Conservation (phyloP, 2,888 invertebrate genomes). For the Ichneumon xanthorius region DNA sequence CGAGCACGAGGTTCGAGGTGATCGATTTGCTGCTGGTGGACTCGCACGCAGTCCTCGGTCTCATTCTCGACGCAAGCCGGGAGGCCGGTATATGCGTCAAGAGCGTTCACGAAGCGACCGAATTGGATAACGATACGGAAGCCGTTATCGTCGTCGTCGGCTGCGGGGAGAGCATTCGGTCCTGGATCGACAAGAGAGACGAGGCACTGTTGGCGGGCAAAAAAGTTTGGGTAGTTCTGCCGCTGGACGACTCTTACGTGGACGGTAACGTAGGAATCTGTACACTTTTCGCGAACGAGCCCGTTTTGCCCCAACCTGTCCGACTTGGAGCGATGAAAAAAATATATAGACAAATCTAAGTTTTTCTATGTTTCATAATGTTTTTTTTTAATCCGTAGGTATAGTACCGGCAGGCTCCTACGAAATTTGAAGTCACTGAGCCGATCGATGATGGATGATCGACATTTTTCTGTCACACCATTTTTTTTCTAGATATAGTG, state of each 20-base stretch:
- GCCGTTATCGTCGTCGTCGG: constrained; percentile 77
- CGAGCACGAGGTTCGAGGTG: constrained; percentile 75
- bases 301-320: neutral
- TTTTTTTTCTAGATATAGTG: constrained; percentile 74
- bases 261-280: constrained; percentile 74
- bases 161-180: constrained; percentile 73
- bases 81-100: constrained; percentile 80
- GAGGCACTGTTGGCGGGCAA: constrained; percentile 60
- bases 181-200: constrained; percentile 76
- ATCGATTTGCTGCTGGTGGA: constrained; percentile 78
- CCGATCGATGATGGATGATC: too few species aligned
- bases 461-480: too few species aligned
- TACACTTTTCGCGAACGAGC: neutral
- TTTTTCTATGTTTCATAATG: too few species aligned
- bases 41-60: constrained; percentile 69
- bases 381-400: constrained; percentile 71
- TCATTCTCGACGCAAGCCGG: constrained; percentile 75
- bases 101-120: constrained; percentile 68
- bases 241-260: constrained; percentile 77
- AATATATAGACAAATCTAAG: too few species aligned
- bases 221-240: constrained; percentile 79
- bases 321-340: neutral
- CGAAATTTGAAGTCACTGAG: constrained; percentile 1
- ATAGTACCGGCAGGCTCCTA: constrained; percentile 79
- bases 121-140: constrained; percentile 73